Percentiles rank a stretch among this genome's conserved stretches.
These are phyloP conservation scores for Pectinophora gossypiella DNA, from an alignment of 1,140 invertebrate species.

Conservation along the genomic window DNA sequence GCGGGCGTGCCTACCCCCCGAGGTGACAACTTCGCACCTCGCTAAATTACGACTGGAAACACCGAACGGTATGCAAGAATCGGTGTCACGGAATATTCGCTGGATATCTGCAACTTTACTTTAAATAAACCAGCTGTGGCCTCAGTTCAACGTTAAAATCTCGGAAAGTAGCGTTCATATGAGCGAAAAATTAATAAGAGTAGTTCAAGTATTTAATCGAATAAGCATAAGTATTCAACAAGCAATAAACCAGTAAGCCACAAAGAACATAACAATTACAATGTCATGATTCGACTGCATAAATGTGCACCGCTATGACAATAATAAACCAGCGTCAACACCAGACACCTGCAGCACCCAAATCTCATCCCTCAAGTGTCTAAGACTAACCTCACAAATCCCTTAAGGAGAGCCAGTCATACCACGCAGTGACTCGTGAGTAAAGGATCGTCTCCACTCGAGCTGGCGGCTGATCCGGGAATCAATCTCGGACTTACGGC, in stretches of 20 bases:
- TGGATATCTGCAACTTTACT: too few relatives aligned
- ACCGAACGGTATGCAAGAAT: conserved; percentile 2
- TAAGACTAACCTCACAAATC: conserved; percentile 40
- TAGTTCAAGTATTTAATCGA: too few relatives aligned
- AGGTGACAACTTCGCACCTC: conserved; percentile 70
- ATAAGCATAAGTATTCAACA: too few relatives aligned
- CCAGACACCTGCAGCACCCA: neutral
- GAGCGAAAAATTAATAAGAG: too few relatives aligned
- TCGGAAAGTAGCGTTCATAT: too few relatives aligned
- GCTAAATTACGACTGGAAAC: conserved; percentile 58
- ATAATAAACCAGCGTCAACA: neutral
- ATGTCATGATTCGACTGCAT: too few relatives aligned
- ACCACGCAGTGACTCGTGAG: conserved; percentile 53
- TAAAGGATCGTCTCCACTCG: conserved; percentile 62
- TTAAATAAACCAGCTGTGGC: too few relatives aligned
- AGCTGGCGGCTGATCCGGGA: conserved; percentile 58
- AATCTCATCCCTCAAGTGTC: conserved; percentile 24
- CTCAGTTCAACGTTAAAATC: too few relatives aligned
- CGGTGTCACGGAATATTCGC: neutral
- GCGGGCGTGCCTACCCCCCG: conserved; percentile 42
- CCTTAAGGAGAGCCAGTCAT: conserved; percentile 48
- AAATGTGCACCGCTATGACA: too few relatives aligned
- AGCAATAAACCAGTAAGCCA: too few relatives aligned
- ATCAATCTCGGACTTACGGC: conserved; percentile 66
- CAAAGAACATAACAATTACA: too few relatives aligned